Percentiles rank a stretch among this genome's conserved stretches.
These are phyloP conservation scores for Turdus rufiventris DNA, from an alignment of 2,113 vertebrate species.

Conservation along the genomic window DNA sequence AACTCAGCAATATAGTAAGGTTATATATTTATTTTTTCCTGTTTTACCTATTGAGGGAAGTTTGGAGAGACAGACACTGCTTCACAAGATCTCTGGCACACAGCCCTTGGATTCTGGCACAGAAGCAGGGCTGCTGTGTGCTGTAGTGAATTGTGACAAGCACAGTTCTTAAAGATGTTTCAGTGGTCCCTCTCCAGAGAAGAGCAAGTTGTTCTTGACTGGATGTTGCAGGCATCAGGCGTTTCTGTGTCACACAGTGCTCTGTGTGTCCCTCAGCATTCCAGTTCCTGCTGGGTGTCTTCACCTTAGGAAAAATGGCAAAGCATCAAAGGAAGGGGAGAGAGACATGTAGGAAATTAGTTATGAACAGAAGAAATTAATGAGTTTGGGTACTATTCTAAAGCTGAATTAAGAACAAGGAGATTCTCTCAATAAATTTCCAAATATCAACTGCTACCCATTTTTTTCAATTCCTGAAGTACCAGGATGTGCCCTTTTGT, in stretches of 20 bases:
- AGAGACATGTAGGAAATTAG: not conserved
- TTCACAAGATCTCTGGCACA: accelerated
- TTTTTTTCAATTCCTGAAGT: not conserved
- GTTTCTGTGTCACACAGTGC: not conserved
- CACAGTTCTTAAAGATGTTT: not conserved
- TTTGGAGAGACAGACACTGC: not conserved
- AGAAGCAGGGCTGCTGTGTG: not conserved
- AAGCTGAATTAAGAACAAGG: not conserved
- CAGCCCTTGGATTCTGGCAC: not conserved
- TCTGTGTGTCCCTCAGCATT: not conserved
- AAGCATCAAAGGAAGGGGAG: not conserved
- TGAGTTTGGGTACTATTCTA: not conserved
- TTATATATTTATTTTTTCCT: not conserved
- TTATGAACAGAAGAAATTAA: not conserved
- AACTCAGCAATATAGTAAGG: not conserved
- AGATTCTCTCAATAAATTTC: not conserved
- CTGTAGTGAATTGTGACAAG: not conserved
- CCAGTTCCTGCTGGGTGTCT: not conserved
- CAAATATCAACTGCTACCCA: not conserved
- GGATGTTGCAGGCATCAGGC: not conserved
- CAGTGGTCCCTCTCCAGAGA: not conserved
- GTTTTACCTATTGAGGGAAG: not conserved
- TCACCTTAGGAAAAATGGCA: not conserved
- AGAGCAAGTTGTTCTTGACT: not conserved
- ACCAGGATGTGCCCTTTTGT: not conserved